Base-by-base conservation (phyloP, 2,888 invertebrate genomes). In the Cephalotes varians region DNA sequence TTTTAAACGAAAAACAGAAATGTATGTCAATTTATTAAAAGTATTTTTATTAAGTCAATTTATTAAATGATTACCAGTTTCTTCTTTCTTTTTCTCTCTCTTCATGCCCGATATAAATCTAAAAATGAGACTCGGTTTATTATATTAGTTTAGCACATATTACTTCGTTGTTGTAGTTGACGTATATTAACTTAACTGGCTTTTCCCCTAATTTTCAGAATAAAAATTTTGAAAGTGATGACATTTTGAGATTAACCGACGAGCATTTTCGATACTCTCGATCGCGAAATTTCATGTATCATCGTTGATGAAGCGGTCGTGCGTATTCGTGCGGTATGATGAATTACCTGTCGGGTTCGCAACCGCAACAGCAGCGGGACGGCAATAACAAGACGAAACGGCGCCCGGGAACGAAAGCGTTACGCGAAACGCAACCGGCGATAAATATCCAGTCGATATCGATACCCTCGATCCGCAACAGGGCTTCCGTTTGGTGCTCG, bases 391-490 rank as follows among this genome's bases (percentile, higher is more conserved):
- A 86, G 81, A 88, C 82, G 81, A 80, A 82, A 31, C 40, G n/a
- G 21, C 28, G 28, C 65, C 51, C 81, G 69, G 37, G 21, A 87
- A 86, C 49, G 81, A 83, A 65, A 74, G 71, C 77, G 62, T 54
- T 58, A 60, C 40, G 72, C 73, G 81, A 62, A 51, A 25, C 77
- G 49, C 56, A 72, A 37, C 40, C 60, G 60, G 40, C 84, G 86
- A 88, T 84, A 88, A 84, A 85, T 86, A 87, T 84, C 65, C 58
- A 71, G 47, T 47, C 65, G 80, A 77, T 81, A 64, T 34, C 72
- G 81, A 83, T 71, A 51, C 31, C 18, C 37, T 28, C 44, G 37
- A 21, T 44, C 7, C 31, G 21, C 44, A 67, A 18, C 40, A 4
- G 40, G 18, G 60, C 40, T 67, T 28, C 31, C 54, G 76, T 69